Evolutionary conservation across 2,888 invertebrate species (phyloP).

Genomic region (Amorpha juglandis): DNA sequence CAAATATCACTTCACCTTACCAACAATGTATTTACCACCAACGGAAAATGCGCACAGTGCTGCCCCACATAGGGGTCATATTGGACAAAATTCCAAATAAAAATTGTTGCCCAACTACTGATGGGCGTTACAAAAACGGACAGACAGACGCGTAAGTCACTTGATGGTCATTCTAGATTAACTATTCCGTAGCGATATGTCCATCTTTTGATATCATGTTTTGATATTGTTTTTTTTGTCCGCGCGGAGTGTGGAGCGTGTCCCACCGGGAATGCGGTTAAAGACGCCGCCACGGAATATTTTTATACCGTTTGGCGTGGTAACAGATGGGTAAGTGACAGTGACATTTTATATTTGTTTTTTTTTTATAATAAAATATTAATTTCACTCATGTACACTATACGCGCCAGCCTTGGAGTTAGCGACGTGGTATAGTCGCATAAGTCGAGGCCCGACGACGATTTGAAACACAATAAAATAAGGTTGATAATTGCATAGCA

Average conservation of each 20-base stretch:
- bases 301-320: background rate
- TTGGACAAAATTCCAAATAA: background rate
- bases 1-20: conserved; percentile 25
- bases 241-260: conserved; percentile 16
- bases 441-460: too few relatives aligned
- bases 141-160: conserved; percentile 35
- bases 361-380: background rate
- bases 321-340: background rate
- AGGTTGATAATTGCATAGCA: too few relatives aligned
- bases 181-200: conserved; percentile 25
- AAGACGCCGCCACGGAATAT: conserved; percentile 8
- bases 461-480: too few relatives aligned
- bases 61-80: background rate
- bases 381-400: too few relatives aligned
- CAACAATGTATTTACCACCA: background rate
- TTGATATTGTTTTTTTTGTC: conserved; percentile 24
- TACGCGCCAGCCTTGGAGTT: too few relatives aligned
- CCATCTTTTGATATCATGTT: conserved; percentile 26
- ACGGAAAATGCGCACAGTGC: conserved; percentile 7
- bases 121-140: conserved; percentile 31
- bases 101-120: conserved; percentile 9
- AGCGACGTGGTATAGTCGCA: too few relatives aligned
- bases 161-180: conserved; percentile 35
- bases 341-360: background rate
- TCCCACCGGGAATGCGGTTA: conserved; percentile 11